Evolutionary conservation across 2,113 vertebrate genomes (phyloP).

Genomic region (Probosciger aterrimus): DNA sequence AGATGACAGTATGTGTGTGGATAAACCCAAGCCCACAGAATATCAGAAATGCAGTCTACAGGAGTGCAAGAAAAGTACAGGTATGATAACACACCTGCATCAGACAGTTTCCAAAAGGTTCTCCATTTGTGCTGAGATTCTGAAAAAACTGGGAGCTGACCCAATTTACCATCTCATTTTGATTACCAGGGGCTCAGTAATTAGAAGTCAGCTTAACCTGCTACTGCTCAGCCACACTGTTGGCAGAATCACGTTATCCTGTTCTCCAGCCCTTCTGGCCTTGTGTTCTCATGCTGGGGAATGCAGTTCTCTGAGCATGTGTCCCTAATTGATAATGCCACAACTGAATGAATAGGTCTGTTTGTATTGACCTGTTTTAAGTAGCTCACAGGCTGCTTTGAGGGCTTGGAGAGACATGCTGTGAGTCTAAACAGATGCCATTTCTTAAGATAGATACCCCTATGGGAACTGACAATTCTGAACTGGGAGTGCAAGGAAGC

Average conservation of each 20-base stretch:
- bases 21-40: conserved; percentile 53
- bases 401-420: not conserved
- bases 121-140: not conserved
- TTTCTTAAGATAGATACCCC: not conserved
- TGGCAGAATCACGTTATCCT: not conserved
- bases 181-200: not conserved
- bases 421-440: not conserved
- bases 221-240: not conserved
- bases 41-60: conserved; percentile 67
- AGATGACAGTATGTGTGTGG: conserved; percentile 54
- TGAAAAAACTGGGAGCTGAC: not conserved
- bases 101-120: not conserved
- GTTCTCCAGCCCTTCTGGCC: not conserved
- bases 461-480: not conserved
- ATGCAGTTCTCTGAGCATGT: not conserved
- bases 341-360: not conserved
- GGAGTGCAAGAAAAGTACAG: conserved; percentile 61
- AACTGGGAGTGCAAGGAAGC: not conserved
- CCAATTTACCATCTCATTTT: not conserved
- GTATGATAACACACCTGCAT: conserved; percentile 21
- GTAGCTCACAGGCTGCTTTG: not conserved
- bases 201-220: not conserved
- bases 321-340: not conserved
- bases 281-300: not conserved
- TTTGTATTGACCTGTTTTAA: not conserved